Percentiles rank a stretch among this genome's conserved stretches.
These are phyloP conservation scores for Thecocarcelia acutangulata DNA, from an alignment of 2,888 invertebrate genomes.

Conservation along the genomic window DNA sequence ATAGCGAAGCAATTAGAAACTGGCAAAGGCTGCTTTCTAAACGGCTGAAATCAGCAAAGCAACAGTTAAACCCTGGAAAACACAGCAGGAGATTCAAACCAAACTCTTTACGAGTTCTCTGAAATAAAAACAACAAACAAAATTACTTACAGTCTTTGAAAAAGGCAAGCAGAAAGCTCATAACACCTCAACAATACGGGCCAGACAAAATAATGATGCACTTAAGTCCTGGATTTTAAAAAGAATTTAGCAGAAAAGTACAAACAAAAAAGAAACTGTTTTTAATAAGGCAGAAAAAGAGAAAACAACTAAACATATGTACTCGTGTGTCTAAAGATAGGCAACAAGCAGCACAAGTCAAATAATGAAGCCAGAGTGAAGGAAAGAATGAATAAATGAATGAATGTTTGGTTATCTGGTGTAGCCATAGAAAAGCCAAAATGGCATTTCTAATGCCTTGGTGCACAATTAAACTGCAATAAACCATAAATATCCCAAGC, in stretches of 20 bases:
- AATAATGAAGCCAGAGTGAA: constrained; percentile 36
- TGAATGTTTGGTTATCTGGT: background rate
- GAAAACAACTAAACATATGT: background rate
- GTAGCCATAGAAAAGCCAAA: constrained; percentile 25
- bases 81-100: no score
- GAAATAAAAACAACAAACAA: no score
- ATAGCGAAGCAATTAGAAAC: no score
- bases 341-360: constrained; percentile 34
- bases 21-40: no score
- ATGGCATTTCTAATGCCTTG: constrained; percentile 58
- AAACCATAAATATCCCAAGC: constrained; percentile 67
- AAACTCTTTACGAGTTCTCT: no score
- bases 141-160: no score
- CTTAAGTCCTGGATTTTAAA: constrained; percentile 41
- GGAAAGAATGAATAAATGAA: constrained; percentile 31
- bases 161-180: no score
- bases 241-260: background rate
- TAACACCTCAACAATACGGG: background rate
- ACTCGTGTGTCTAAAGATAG: background rate
- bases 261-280: background rate
- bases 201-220: constrained; percentile 48
- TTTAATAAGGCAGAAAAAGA: constrained; percentile 16
- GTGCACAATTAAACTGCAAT: constrained; percentile 70
- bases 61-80: no score
- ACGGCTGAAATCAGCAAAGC: no score